These are phyloP conservation scores for Drosophila merina DNA, from an alignment of 2,888 invertebrate species.

Conservation along the genomic window DNA sequence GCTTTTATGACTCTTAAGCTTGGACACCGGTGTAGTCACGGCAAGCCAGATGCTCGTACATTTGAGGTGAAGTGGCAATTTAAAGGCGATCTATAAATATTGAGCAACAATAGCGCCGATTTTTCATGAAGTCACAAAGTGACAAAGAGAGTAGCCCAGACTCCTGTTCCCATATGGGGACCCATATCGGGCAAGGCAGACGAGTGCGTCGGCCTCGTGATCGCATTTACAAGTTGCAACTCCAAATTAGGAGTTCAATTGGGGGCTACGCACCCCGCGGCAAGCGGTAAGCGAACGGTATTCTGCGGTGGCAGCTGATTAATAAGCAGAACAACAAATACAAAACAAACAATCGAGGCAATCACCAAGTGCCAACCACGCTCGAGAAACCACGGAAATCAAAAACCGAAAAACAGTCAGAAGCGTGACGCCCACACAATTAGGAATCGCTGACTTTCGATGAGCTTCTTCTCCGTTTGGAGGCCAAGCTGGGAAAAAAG, in stretches of 20 bases:
- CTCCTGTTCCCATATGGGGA: conserved; percentile 8
- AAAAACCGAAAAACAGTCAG: conserved; percentile 23
- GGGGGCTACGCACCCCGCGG: conserved; percentile 32
- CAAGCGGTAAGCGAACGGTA: conserved; percentile 38
- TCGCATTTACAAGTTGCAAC: conserved; percentile 9
- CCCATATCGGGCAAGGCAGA: conserved; percentile 44
- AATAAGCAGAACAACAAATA: conserved; percentile 50
- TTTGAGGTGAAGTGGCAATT: conserved; percentile 19
- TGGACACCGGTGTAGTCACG: not conserved
- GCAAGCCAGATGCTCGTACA: not conserved
- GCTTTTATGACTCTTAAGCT: not conserved
- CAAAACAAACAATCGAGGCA: conserved; percentile 32
- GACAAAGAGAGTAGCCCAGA: conserved; percentile 25
- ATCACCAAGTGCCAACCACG: conserved; percentile 41
- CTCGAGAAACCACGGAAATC: conserved; percentile 62
- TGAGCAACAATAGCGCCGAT: conserved; percentile 30
- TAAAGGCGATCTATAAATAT: conserved; percentile 36
- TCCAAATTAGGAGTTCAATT: conserved; percentile 49
- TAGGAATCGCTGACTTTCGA: conserved; percentile 59
- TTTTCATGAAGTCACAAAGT: conserved; percentile 24
- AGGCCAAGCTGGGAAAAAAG: conserved; percentile 41
- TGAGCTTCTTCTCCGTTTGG: conserved; percentile 14
- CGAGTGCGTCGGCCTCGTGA: conserved; percentile 70
- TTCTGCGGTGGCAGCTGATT: conserved; percentile 56
- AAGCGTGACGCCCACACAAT: conserved; percentile 65